A percentile compares a stretch with the other conserved stretches of the same genome.
These are phyloP conservation scores for Pardosa pseudoannulata DNA, from an alignment of 2,888 invertebrate genomes.

Conservation along the genomic window DNA sequence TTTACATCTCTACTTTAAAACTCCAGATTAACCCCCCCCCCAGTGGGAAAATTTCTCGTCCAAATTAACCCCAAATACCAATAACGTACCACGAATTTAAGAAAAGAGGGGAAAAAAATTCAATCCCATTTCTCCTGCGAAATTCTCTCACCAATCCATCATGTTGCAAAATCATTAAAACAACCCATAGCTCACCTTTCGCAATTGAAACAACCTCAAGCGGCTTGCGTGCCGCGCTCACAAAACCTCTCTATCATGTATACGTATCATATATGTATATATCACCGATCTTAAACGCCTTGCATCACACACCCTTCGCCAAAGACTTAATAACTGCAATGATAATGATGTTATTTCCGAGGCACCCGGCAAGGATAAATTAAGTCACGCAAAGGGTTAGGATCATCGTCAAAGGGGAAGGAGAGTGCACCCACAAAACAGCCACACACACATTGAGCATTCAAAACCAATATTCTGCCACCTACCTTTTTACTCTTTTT, in stretches of 20 bases:
- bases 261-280: background rate
- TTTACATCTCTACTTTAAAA: no score
- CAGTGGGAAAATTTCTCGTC: no score
- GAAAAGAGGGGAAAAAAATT: no score
- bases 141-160: conserved; percentile 39
- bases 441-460: background rate
- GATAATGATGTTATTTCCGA: conserved; percentile 62
- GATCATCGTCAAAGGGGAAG: background rate
- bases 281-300: conserved; percentile 15
- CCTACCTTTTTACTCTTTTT: no score
- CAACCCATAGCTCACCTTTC: conserved; percentile 12
- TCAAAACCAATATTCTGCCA: conserved; percentile 11
- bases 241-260: conserved; percentile 4
- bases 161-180: conserved; percentile 60
- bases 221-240: conserved; percentile 54
- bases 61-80: no score
- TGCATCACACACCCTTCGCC: conserved; percentile 19
- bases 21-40: no score
- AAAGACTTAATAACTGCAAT: conserved; percentile 56
- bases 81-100: no score
- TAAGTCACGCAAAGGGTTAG: conserved; percentile 60
- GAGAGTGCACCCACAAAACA: background rate
- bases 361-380: conserved; percentile 23
- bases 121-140: background rate
- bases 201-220: conserved; percentile 61